These are phyloP conservation scores for Agrilus cyanescens DNA, from an alignment of 2,888 invertebrate genomes.

Conservation along the genomic window DNA sequence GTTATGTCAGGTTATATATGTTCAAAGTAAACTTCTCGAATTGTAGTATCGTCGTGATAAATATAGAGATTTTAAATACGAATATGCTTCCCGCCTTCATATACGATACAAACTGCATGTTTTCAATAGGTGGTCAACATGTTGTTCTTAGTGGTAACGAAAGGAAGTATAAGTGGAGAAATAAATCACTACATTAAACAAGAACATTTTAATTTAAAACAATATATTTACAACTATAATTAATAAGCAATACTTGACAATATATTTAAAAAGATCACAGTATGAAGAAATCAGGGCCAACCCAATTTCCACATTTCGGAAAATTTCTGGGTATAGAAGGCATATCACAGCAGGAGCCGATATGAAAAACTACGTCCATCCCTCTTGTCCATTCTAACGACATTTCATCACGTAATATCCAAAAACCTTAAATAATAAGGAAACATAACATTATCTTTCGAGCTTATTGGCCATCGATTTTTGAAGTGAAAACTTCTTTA, in stretches of 20 bases:
- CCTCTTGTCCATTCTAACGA: conserved; percentile 65
- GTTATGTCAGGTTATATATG: no score
- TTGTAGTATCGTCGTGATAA: no score
- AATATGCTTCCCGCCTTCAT: no score
- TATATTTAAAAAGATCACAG: no score
- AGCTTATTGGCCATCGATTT: no score
- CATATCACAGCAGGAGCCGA: conserved; percentile 55
- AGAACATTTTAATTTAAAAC: background rate
- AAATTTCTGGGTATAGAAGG: conserved; percentile 57
- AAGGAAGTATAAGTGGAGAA: background rate
- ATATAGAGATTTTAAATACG: no score
- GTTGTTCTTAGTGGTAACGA: conserved; percentile 3
- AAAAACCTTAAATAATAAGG: conserved; percentile 46
- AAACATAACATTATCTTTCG: no score
- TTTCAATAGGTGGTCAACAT: background rate
- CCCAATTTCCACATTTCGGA: conserved; percentile 66
- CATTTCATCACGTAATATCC: conserved; percentile 69
- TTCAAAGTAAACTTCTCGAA: no score
- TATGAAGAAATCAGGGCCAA: conserved; percentile 64
- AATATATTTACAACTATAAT: background rate
- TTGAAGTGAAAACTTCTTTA: no score
- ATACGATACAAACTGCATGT: no score
- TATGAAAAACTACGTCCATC: conserved; percentile 60
- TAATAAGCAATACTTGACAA: conserved; percentile 5
- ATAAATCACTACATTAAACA: background rate